Evolutionary conservation across 2,888 invertebrate species (phyloP).

Genomic region (Orthosia incerta): DNA sequence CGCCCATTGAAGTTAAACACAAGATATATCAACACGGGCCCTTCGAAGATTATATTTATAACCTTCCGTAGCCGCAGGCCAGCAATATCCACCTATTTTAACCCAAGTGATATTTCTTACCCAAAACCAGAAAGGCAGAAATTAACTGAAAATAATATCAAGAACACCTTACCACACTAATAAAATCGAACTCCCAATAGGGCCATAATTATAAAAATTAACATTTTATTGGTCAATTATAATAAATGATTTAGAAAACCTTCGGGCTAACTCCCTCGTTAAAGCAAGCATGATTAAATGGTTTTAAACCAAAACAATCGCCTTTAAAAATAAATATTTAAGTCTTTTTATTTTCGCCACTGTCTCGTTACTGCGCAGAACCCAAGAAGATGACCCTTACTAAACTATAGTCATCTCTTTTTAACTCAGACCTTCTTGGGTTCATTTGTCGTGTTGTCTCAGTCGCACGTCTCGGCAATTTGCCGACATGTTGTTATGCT

Average conservation of each 20-base stretch:
- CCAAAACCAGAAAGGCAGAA: constrained; percentile 28
- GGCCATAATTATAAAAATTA: constrained; percentile 82
- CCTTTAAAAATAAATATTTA: constrained; percentile 84
- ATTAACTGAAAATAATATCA: constrained; percentile 43
- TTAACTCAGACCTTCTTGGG: constrained; percentile 56
- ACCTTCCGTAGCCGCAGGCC: constrained; percentile 26
- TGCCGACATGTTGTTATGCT: constrained; percentile 90
- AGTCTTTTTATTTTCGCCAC: constrained; percentile 77
- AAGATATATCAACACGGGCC: constrained; percentile 4
- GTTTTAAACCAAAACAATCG: constrained; percentile 86
- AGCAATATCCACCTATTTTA: constrained; percentile 9
- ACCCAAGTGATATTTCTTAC: constrained; percentile 41
- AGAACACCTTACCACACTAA: constrained; percentile 44
- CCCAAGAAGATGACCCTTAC: constrained; percentile 66
- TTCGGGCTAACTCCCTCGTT: constrained; percentile 75
- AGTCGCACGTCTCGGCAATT: constrained; percentile 83
- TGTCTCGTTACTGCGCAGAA: constrained; percentile 73
- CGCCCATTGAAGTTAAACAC: neutral
- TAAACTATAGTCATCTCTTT: constrained; percentile 62
- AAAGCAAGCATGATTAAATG: constrained; percentile 81
- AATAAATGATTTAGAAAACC: constrained; percentile 82
- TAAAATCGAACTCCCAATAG: constrained; percentile 66
- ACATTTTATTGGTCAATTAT: constrained; percentile 87
- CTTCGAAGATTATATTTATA: constrained; percentile 16
- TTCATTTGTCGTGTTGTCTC: constrained; percentile 68